Evolutionary conservation across 1,140 invertebrate genomes (phyloP), one percentile per base, ranked within the genome.

Genomic region (Diorhabda carinulata): DNA sequence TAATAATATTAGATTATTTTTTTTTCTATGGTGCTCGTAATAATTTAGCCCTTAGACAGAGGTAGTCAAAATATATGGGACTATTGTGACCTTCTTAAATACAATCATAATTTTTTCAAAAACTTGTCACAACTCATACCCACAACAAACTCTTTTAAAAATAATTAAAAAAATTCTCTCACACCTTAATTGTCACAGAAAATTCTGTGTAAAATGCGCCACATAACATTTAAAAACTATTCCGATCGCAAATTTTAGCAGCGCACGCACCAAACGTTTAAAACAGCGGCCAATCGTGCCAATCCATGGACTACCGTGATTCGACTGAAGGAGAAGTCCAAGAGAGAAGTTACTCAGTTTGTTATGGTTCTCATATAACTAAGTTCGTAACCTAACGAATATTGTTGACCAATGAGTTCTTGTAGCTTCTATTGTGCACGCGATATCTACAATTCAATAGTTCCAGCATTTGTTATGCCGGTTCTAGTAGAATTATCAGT

Each of bases 231-330:
- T 25, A 25, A 25, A 25, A 25, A 25, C 25, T 25, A 25, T 25
- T 25, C 25, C 47, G 47, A 52, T 52, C 47, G 47, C n/a, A 52
- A 25, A 25, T 25, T 25, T 25, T 25, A 25, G 25, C 25, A 62
- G 61, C 61, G 61, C 61, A 43, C 61, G 44, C 41, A 62, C 61
- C 61, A 62, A 41, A 43, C 25, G 25, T 25, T 25, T 25, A 41
- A 62, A 62, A 62, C 42, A 62, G 42, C 61, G 44, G 10, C n/a
- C 61, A 62, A 62, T 62, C 61, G 43, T 62, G 61, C 61, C 43
- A 52, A 52, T 62, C 41, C 41, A 62, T 43, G 64, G 64, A 65
- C 64, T 65, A 65, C 64, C 64, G 64, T 65, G 64, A 65, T 65
- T 65, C 64, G 42, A 62, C 61, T 62, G 61, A 62, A 43, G 43